Percentiles rank a stretch among this genome's conserved stretches.
These are phyloP conservation scores for Characodon lateralis DNA, from an alignment of 2,797 vertebrate genomes.

Conservation along the genomic window DNA sequence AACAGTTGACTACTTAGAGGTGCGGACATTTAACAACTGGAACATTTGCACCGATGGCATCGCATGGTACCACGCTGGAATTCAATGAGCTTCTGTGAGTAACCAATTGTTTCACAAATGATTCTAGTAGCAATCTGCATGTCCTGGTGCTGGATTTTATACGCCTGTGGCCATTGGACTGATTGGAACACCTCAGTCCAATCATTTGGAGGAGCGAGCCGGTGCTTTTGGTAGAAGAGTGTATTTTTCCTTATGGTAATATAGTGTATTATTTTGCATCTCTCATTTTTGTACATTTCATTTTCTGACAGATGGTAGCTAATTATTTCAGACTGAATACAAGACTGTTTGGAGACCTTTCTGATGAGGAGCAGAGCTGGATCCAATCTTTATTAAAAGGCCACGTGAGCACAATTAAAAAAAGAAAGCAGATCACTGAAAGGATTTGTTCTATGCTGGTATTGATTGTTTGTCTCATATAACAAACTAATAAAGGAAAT, in stretches of 20 bases:
- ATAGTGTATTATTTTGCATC: background rate
- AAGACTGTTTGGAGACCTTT: background rate
- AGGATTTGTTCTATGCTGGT: constrained; percentile 1
- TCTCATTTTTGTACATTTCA: background rate
- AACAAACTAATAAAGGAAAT: background rate
- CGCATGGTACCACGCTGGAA: background rate
- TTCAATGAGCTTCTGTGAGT: background rate
- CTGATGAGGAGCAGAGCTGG: background rate
- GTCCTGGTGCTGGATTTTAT: background rate
- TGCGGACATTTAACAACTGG: too few relatives aligned
- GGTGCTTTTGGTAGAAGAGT: too few relatives aligned
- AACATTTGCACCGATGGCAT: too few relatives aligned
- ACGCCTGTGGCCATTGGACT: background rate
- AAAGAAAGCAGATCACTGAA: background rate
- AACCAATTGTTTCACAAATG: background rate
- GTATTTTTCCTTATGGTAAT: background rate
- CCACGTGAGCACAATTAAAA: constrained; percentile 1
- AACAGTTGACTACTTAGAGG: too few relatives aligned
- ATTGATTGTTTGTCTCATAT: constrained; percentile 1
- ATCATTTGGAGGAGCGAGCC: background rate
- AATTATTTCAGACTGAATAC: background rate
- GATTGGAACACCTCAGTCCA: background rate
- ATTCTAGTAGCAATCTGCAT: background rate
- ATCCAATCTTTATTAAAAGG: constrained; percentile 4
- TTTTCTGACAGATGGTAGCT: background rate